These are phyloP conservation scores for Lacerta agilis DNA, from an alignment of 2,797 vertebrate species.

Conservation along the genomic window DNA sequence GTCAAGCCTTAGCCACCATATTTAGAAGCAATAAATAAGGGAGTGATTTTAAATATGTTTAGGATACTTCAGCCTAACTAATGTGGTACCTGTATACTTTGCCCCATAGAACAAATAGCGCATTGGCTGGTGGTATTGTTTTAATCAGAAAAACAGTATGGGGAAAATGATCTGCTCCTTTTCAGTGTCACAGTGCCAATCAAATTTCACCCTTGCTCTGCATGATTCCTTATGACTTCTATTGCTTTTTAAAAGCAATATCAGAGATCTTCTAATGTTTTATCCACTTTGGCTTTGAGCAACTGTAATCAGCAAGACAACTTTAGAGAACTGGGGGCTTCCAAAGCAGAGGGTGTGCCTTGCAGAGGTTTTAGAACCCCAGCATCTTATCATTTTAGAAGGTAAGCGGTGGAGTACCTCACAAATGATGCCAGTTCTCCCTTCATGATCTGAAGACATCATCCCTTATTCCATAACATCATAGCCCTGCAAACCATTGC, in stretches of 20 bases:
- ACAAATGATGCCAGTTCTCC: not conserved
- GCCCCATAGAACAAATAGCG: not conserved
- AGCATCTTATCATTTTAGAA: not conserved
- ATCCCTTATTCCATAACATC: not conserved
- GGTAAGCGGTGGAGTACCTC: not conserved
- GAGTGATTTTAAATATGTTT: not conserved
- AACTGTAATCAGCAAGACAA: not conserved
- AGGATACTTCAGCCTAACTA: not conserved
- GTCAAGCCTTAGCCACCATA: not conserved
- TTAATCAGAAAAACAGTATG: not conserved
- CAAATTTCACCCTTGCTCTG: not conserved
- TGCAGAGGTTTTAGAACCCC: not conserved
- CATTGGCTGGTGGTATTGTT: not conserved
- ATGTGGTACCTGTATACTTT: not conserved
- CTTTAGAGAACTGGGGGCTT: not conserved
- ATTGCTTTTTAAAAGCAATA: not conserved
- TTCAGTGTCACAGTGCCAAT: not conserved
- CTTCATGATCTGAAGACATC: not conserved
- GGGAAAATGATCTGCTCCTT: not conserved
- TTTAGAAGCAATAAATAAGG: not conserved
- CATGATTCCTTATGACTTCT: not conserved
- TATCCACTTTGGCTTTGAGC: not conserved
- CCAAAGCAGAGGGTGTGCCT: not conserved
- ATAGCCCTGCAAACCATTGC: not conserved
- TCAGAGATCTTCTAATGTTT: not conserved